phyloP scores from a whole-genome alignment of 1,140 invertebrate species.

The Pentalonia nigronervosa region DNA sequence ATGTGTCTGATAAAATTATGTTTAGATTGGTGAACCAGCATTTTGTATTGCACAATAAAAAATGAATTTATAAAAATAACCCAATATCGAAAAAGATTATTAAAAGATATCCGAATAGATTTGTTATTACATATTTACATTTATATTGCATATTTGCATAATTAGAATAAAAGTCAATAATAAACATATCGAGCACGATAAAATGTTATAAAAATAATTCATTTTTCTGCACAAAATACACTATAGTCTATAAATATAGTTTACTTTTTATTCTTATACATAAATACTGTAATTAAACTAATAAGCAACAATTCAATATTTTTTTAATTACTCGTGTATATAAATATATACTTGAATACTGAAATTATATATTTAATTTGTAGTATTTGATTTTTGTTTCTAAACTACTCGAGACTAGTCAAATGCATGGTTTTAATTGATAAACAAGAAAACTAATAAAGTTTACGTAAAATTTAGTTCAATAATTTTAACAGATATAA shows the following conservation, averaged over 20 bases:
- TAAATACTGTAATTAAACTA: background rate
- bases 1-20: background rate
- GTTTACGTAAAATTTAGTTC: background rate
- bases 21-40: background rate
- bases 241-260: background rate
- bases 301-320: background rate
- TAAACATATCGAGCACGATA: background rate
- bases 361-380: background rate
- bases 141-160: background rate
- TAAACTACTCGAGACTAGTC: background rate
- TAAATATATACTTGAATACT: background rate
- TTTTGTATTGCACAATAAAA: background rate
- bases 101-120: background rate
- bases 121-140: background rate
- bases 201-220: background rate
- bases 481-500: conserved; percentile 1
- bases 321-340: background rate
- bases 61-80: background rate
- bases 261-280: background rate
- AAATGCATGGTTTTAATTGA: background rate
- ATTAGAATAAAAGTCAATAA: background rate
- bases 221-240: background rate
- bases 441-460: conserved; percentile 4
- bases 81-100: background rate
- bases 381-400: background rate